Evolutionary conservation across 2,113 vertebrate genomes (phyloP).

Genomic region (Oncorhynchus masou): DNA sequence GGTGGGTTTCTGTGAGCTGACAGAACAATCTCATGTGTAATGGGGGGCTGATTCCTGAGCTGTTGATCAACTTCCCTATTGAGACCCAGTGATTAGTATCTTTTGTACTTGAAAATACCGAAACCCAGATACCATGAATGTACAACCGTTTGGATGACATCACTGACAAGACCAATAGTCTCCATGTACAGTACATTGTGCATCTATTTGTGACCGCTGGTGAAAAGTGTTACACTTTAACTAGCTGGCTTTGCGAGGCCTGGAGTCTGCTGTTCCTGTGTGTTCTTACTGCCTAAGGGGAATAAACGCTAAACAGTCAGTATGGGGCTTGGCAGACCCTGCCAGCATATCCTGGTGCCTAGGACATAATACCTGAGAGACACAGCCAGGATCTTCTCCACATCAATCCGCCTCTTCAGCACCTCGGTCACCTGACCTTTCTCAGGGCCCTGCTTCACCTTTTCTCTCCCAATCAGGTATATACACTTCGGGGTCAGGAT

Average conservation of each 20-base stretch:
- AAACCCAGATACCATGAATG: no score
- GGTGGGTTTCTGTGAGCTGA: not conserved
- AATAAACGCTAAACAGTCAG: not conserved
- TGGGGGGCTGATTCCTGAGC: not conserved
- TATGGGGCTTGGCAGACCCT: not conserved
- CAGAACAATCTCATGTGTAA: not conserved
- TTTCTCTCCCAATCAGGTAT: constrained; percentile 94
- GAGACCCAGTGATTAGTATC: not conserved
- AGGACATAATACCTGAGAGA: constrained; percentile 85
- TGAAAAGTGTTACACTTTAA: constrained; percentile 1
- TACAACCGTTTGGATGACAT: no score
- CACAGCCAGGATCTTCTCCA: constrained; percentile 87
- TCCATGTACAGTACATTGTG: not conserved
- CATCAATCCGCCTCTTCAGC: constrained; percentile 86
- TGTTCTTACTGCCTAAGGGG: not conserved
- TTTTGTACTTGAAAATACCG: not conserved
- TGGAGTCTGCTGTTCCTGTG: not conserved
- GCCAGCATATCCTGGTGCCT: not conserved
- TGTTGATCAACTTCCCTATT: not conserved
- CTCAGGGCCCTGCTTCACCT: constrained; percentile 92
- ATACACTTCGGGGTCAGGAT: constrained; percentile 91
- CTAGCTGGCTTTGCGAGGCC: not conserved
- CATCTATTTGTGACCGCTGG: not conserved
- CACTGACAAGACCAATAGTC: not conserved
- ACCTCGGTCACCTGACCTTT: constrained; percentile 93